Evolutionary conservation across 2,888 invertebrate species (phyloP), one percentile per base, ranked within the genome.

Genomic region (Acleris laterana): DNA sequence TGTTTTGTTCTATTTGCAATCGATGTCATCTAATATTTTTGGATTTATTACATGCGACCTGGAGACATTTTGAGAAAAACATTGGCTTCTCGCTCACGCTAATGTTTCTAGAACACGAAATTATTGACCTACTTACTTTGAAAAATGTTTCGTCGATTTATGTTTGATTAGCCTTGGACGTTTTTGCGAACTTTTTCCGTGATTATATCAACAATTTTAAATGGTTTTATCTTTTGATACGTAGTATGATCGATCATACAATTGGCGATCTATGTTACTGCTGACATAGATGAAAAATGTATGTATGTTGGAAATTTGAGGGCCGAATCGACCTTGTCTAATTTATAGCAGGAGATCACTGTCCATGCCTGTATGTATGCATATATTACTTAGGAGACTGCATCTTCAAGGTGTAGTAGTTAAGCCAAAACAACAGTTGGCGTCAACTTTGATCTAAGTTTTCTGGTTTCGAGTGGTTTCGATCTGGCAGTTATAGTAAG

Each of bases 11-110:
- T 46, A n/a, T n/a, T 46, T 5, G 16, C 46, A 46, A 17, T 46
- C 46, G n/a, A 17, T 1, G 5, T 46, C 46, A n/a, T 46, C 7
- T 5, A 38, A 13, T 38, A 38, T 13, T 38, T 32, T 38, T 38
- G 38, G 38, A 38, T 38, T 38, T 13, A 13, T 38, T 77, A 82
- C 86, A 87, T 85, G 87, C 85, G 77, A 77, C 71, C 77, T 73
- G 79, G 79, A 82, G 79, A 77, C 78, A 78, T 79, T 83, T 83
- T 81, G 78, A 84, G 84, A 85, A 83, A 89, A 88, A 88, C 82
- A 81, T 77, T 74, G 71, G 71, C 70, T 72, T 76, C 78, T 78
- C 79, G 71, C 73, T 70, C 89, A 87, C 85, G 89, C 89, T 87
- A 90, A 90, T 82, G 86, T 72, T 71, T 63, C 61, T 63, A 46